Evolutionary conservation across 1,140 invertebrate species (phyloP).

Genomic region (Solen grandis): DNA sequence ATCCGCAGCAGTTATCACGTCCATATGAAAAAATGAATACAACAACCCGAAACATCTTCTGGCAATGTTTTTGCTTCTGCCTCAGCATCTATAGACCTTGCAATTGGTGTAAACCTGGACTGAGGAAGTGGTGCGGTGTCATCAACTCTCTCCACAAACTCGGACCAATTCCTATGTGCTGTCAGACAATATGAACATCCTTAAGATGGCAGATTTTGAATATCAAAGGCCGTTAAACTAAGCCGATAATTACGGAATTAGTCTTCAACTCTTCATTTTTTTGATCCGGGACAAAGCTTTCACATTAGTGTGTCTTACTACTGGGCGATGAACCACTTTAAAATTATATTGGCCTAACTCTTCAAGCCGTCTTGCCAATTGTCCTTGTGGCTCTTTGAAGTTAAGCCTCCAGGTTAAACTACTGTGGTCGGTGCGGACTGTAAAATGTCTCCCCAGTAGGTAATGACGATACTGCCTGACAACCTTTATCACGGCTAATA

Average conservation of each 20-base stretch:
- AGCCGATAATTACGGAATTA: neutral
- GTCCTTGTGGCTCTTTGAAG: conserved; percentile 30
- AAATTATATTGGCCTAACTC: conserved; percentile 29
- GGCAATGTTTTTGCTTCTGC: neutral
- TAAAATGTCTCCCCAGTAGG: conserved; percentile 21
- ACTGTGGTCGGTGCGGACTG: conserved; percentile 32
- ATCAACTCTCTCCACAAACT: conserved; percentile 6
- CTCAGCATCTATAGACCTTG: neutral
- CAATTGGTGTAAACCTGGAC: neutral
- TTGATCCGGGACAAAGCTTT: conserved; percentile 17
- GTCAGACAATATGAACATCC: conserved; percentile 19
- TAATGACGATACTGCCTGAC: conserved; percentile 38
- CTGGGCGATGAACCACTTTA: conserved; percentile 7
- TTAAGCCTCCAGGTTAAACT: conserved; percentile 37
- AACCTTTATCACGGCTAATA: conserved; percentile 36
- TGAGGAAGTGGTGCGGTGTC: neutral
- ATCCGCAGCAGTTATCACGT: too few relatives aligned
- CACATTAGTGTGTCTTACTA: neutral
- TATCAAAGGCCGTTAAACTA: too few relatives aligned
- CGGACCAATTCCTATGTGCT: conserved; percentile 3
- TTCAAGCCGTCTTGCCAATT: conserved; percentile 31
- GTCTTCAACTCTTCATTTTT: neutral
- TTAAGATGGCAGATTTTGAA: conserved; percentile 9
- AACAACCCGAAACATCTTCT: neutral
- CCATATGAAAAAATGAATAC: too few relatives aligned